These are phyloP conservation scores for Paradisaea rubra DNA, from an alignment of 2,113 vertebrate species.

Conservation along the genomic window DNA sequence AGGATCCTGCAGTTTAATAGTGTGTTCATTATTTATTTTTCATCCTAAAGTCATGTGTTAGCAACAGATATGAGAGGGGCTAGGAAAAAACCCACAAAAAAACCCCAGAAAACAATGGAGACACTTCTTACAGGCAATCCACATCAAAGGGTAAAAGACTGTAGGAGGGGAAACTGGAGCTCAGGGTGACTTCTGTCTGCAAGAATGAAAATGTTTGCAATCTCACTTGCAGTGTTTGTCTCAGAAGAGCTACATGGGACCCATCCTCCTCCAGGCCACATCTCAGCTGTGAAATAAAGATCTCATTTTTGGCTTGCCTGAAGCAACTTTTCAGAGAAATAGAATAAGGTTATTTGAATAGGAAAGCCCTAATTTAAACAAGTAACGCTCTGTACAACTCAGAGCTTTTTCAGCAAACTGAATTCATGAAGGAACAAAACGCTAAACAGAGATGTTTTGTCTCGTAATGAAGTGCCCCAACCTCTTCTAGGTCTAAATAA, in stretches of 20 bases:
- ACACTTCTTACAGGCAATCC: neutral
- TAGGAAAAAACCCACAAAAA: neutral
- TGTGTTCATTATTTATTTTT: neutral
- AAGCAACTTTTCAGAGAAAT: neutral
- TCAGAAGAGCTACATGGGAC: neutral
- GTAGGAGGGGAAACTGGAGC: neutral
- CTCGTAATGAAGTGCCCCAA: neutral
- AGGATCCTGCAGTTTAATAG: neutral
- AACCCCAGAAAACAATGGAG: neutral
- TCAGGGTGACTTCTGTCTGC: neutral
- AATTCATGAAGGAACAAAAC: neutral
- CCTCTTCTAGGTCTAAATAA: neutral
- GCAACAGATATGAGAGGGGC: neutral
- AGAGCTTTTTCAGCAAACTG: neutral
- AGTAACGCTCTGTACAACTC: neutral
- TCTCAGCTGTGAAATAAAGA: slow-evolving; percentile 24
- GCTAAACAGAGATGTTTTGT: slow-evolving; percentile 11
- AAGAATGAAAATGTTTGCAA: slow-evolving; percentile 1
- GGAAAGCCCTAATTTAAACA: slow-evolving; percentile 25
- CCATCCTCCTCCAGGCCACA: neutral
- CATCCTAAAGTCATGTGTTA: neutral
- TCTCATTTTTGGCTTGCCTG: slow-evolving; percentile 1
- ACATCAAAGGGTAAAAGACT: neutral
- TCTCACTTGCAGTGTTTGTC: neutral
- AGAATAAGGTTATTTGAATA: slow-evolving; percentile 12